These are phyloP conservation scores for Eudemis profundana DNA, from an alignment of 2,888 invertebrate species.

Conservation along the genomic window DNA sequence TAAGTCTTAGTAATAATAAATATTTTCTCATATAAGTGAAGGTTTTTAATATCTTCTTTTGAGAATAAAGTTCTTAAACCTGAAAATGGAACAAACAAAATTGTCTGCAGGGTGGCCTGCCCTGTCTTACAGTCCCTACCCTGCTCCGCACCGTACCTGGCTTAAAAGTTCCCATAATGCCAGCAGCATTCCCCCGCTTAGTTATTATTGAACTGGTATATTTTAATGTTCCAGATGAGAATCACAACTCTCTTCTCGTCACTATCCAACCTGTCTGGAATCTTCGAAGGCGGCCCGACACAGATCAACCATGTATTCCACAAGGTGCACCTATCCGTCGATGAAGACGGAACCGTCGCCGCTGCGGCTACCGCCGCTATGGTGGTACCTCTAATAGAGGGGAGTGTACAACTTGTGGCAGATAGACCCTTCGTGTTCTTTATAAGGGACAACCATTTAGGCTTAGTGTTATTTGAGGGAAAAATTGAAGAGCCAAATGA, in stretches of 20 bases:
- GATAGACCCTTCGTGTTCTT: slow-evolving; percentile 88
- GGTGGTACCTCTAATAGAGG: slow-evolving; percentile 86
- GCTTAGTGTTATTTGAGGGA: slow-evolving; percentile 87
- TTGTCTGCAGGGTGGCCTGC: too few relatives aligned
- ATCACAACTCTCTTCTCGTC: slow-evolving; percentile 84
- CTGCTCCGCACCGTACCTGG: too few relatives aligned
- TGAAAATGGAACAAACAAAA: too few relatives aligned
- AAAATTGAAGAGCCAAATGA: slow-evolving; percentile 81
- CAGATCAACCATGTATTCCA: slow-evolving; percentile 85
- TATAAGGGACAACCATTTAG: slow-evolving; percentile 84
- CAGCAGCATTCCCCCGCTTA: too few relatives aligned
- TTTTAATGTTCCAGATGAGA: slow-evolving; percentile 85
- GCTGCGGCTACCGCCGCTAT: slow-evolving; percentile 86
- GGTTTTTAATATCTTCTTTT: too few relatives aligned
- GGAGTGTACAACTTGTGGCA: slow-evolving; percentile 78
- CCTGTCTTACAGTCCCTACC: too few relatives aligned
- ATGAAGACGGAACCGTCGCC: slow-evolving; percentile 88
- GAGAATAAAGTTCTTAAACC: too few relatives aligned
- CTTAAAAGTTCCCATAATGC: too few relatives aligned
- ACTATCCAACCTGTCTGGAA: slow-evolving; percentile 85
- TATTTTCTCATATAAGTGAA: too few relatives aligned
- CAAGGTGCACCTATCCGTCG: slow-evolving; percentile 87
- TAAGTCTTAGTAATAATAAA: too few relatives aligned
- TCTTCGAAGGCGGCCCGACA: slow-evolving; percentile 71
- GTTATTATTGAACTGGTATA: too few relatives aligned